Conservation (phyloP, 2,888 invertebrate genomes). For the Plusia festucae region DNA sequence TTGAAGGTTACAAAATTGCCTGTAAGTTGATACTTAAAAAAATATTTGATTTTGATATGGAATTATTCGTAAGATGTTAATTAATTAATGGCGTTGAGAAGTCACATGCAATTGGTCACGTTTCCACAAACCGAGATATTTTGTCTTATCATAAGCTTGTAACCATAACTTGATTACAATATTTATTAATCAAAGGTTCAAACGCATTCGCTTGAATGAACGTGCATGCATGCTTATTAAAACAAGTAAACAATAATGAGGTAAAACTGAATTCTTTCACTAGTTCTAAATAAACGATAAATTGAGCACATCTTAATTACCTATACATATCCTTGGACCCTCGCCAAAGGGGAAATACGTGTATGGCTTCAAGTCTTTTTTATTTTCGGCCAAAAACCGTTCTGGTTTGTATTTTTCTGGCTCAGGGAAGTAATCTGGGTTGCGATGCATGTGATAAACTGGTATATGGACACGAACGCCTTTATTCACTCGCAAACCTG, state of each 20-base stretch:
- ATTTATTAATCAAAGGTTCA: neutral
- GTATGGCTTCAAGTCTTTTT: slow-evolving; percentile 57
- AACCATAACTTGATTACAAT: neutral
- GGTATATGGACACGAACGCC: slow-evolving; percentile 67
- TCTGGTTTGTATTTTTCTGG: slow-evolving; percentile 66
- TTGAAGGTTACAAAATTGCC: no score
- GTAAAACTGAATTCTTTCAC: neutral
- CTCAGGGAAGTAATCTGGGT: slow-evolving; percentile 65
- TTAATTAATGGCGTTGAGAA: neutral
- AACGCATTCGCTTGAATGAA: neutral
- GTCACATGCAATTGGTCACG: neutral
- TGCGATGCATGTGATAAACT: slow-evolving; percentile 62
- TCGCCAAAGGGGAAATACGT: slow-evolving; percentile 70
- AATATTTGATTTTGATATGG: no score
- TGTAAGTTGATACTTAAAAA: no score
- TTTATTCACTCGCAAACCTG: slow-evolving; percentile 41
- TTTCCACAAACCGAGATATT: no score
- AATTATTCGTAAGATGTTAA: neutral
- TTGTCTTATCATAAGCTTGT: neutral
- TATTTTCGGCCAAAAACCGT: slow-evolving; percentile 64
- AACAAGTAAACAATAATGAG: neutral
- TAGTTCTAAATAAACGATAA: neutral
- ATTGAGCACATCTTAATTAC: slow-evolving; percentile 30
- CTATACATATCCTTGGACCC: slow-evolving; percentile 67
- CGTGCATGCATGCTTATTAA: neutral